These are phyloP conservation scores for Halcyon leucocephala DNA, from an alignment of 2,797 vertebrate species.

Conservation along the genomic window DNA sequence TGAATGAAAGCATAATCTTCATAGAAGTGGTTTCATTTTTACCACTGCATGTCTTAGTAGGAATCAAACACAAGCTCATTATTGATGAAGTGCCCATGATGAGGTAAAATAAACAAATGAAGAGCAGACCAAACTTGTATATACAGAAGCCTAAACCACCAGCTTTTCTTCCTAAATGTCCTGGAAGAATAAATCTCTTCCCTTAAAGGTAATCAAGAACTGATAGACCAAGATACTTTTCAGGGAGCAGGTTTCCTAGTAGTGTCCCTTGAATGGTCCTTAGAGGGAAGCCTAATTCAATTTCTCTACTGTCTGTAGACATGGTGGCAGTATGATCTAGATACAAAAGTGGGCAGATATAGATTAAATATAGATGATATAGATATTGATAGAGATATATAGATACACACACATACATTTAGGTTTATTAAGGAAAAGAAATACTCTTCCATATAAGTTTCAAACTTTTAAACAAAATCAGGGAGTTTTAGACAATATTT, in stretches of 20 bases:
- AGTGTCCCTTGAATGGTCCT: neutral
- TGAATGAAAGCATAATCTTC: neutral
- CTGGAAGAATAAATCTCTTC: neutral
- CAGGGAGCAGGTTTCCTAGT: neutral
- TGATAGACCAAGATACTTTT: neutral
- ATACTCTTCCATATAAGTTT: neutral
- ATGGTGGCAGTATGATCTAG: neutral
- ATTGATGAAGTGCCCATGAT: neutral
- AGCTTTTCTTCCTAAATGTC: neutral
- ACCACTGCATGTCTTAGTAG: neutral
- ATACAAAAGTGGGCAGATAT: neutral
- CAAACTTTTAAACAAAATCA: neutral
- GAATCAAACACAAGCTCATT: neutral
- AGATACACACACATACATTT: neutral
- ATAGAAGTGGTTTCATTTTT: neutral
- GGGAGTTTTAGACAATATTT: neutral
- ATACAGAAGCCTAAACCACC: neutral
- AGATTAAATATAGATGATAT: too few species aligned
- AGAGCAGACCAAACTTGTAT: neutral
- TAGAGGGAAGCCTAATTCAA: neutral
- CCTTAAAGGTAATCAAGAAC: neutral
- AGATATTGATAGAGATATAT: neutral
- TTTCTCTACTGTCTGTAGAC: neutral
- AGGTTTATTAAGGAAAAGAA: neutral
- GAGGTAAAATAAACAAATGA: neutral